Evolutionary conservation across 2,113 vertebrate species (phyloP).

Genomic region (Psophia crepitans): DNA sequence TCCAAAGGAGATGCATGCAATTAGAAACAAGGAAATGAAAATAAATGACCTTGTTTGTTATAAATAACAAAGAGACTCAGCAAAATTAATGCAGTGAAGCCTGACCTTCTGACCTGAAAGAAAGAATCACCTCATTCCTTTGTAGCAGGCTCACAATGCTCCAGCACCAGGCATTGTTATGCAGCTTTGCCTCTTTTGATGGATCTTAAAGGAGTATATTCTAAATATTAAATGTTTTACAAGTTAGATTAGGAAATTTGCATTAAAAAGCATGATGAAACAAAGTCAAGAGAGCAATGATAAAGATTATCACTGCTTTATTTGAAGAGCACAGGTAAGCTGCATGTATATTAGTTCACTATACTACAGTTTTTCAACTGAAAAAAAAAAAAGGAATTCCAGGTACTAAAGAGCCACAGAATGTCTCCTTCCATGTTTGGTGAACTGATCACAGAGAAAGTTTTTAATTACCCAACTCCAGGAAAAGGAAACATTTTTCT

Average conservation of each 20-base stretch:
- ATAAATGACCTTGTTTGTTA: conserved; percentile 83
- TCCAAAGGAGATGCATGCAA: conserved; percentile 73
- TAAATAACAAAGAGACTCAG: conserved; percentile 80
- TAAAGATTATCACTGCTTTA: conserved; percentile 15
- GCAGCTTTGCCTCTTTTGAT: conserved; percentile 61
- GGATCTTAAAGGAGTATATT: conserved; percentile 64
- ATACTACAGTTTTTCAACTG: background rate
- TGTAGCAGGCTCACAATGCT: conserved; percentile 68
- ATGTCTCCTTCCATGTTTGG: background rate
- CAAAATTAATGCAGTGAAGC: conserved; percentile 77
- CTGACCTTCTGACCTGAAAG: conserved; percentile 77
- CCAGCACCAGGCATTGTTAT: conserved; percentile 65
- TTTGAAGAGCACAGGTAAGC: conserved; percentile 43
- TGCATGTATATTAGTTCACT: background rate
- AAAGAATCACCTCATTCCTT: conserved; percentile 76
- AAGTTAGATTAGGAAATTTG: conserved; percentile 72
- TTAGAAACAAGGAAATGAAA: conserved; percentile 82
- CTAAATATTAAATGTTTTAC: conserved; percentile 78
- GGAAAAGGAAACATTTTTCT: conserved; percentile 3
- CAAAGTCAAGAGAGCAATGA: conserved; percentile 30
- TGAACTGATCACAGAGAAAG: background rate
- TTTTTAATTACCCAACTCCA: conserved; percentile 4
- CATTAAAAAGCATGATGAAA: conserved; percentile 46
- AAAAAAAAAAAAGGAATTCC: background rate
- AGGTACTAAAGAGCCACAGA: background rate